Conservation (phyloP, 30 jellyfish, hydroid and myxozoan genomes). For the Catostylus mosaicus region DNA sequence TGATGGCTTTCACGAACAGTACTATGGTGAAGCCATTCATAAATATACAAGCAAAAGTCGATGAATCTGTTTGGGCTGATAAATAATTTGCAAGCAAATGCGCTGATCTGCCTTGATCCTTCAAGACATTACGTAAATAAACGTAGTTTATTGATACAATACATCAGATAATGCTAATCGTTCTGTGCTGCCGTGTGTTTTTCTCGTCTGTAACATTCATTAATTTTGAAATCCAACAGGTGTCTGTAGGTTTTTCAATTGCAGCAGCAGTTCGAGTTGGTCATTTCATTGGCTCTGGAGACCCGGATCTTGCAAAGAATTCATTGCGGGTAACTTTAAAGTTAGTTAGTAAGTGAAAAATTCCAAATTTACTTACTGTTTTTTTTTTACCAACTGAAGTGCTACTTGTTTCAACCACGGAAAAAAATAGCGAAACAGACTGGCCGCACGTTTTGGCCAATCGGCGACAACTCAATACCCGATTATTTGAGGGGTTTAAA, state of each 20-base stretch:
- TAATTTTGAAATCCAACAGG: neutral
- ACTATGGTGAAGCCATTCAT: too few relatives aligned
- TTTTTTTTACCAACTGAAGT: neutral
- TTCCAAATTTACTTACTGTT: neutral
- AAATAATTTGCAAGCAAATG: neutral
- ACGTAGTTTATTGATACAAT: neutral
- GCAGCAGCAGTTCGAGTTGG: constrained; percentile 79
- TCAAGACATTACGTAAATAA: neutral
- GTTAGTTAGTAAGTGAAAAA: neutral
- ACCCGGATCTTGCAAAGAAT: constrained; percentile 31
- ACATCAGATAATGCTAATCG: neutral
- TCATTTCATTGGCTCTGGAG: constrained; percentile 49
- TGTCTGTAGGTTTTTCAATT: constrained; percentile 49
- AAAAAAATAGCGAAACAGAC: neutral
- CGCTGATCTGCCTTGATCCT: neutral
- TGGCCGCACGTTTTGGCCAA: neutral
- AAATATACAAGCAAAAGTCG: too few relatives aligned
- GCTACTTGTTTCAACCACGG: too few relatives aligned
- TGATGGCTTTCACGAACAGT: too few relatives aligned
- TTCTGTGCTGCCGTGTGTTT: neutral
- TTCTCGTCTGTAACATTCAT: neutral
- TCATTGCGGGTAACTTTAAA: constrained; percentile 19
- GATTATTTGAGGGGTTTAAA: neutral
- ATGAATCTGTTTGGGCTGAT: too few relatives aligned
- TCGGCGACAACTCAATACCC: neutral